Conservation (phyloP, 2,888 invertebrate genomes). For the Synergus laeviventris region DNA sequence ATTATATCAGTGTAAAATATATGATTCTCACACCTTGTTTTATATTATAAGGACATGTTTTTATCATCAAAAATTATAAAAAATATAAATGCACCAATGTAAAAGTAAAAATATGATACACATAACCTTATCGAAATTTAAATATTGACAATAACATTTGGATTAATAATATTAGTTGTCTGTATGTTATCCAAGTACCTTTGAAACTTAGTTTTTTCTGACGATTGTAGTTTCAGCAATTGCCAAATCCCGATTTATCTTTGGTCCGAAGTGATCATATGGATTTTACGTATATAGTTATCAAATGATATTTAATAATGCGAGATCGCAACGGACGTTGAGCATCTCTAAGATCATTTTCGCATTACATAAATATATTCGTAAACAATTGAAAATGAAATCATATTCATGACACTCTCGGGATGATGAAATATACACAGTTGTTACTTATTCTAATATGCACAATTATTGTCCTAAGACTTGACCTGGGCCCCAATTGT, state of each 20-base stretch:
- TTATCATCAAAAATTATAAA: neutral
- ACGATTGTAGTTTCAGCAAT: neutral
- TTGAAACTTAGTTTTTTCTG: neutral
- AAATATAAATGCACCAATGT: neutral
- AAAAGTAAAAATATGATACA: neutral
- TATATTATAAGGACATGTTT: neutral
- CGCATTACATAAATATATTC: slow-evolving; percentile 1
- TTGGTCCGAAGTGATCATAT: neutral
- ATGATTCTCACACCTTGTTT: neutral
- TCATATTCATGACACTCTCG: neutral
- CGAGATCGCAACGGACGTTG: neutral
- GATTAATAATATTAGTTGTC: neutral
- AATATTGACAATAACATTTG: neutral
- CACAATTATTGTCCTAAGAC: slow-evolving; percentile 79
- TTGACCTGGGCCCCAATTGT: slow-evolving; percentile 88
- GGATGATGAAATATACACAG: slow-evolving; percentile 28
- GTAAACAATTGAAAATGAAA: slow-evolving; percentile 14
- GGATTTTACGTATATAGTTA: neutral
- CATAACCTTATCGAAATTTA: neutral
- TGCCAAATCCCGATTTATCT: neutral
- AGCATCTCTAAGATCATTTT: slow-evolving; percentile 3
- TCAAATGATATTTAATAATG: neutral
- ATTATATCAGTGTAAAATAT: neutral
- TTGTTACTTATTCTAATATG: slow-evolving; percentile 6
- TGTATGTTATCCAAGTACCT: neutral